Base-by-base conservation (phyloP, 2,797 vertebrate genomes). In the Rhodeus uyekii region DNA sequence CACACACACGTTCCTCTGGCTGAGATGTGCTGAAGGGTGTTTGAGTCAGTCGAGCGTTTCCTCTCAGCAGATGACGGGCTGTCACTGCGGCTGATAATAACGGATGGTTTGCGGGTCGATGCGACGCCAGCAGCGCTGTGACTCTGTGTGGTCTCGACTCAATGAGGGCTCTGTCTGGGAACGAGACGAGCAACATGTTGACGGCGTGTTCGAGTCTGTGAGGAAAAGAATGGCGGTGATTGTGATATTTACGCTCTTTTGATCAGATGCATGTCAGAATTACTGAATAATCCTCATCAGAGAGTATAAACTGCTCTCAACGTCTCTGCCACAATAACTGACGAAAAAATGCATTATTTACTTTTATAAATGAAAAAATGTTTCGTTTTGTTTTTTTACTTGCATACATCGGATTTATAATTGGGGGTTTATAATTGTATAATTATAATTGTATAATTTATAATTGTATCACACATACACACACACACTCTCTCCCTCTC, bases 111-210 rank as follows among this genome's bases (percentile, higher is more conserved):
- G 76, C 7, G 79, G 69, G 68, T 76, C 72, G 27, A 64, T 55
- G 73, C 75, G 78, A 86, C 64, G 84, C 82, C 86, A 86, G 34
- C 71, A 39, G 83, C 73, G n/a, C 38, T 22, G 1, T 61, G 55
- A 27, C 55, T 65, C 72, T 87, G 86, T 89, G 87, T 89, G 88
- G 88, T 87, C 86, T 16, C 10, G 16, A n/a, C 76, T 85, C 67
- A 87, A 84, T 83, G 61, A 78, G 14, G 42, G 46, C 75, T 78
- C 84, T 86, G 85, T 87, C 67, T 34, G 44, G 34, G 46, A 75
- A 58, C 22, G 29, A 79, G 32, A 61, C 4, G 14, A 46, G 36
- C 76, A 68, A 69, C 8, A 34, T 34, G 38, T 75, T 48, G 34
- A 50, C 36, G 29, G 16, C 46, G 74, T 60, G 53, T 61, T 46